Conservation (phyloP, 2,797 vertebrate species). For the Tokudaia tokunoshimensis region DNA sequence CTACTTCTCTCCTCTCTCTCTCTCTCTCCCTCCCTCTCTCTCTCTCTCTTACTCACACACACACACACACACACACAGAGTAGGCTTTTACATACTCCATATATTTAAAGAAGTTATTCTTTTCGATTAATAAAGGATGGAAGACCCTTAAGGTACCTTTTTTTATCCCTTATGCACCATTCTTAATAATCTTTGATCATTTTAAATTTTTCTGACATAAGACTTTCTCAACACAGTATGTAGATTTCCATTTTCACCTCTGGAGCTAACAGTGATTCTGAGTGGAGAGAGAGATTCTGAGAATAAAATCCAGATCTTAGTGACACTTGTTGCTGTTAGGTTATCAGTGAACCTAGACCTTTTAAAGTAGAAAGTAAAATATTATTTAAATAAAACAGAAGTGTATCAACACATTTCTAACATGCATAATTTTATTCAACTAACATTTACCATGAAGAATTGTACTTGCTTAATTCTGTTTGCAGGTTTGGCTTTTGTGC, state of each 20-base stretch:
- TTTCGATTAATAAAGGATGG: slow-evolving; percentile 13
- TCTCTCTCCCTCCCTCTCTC: too few species aligned
- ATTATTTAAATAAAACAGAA: background rate
- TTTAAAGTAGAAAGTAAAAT: background rate
- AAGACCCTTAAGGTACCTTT: background rate
- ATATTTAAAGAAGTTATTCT: slow-evolving; percentile 52
- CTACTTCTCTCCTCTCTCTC: too few species aligned
- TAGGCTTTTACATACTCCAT: background rate
- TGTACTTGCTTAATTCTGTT: background rate
- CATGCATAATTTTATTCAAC: background rate
- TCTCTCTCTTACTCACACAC: too few species aligned
- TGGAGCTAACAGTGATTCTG: background rate
- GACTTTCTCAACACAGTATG: background rate
- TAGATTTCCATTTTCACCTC: background rate
- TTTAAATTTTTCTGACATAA: background rate
- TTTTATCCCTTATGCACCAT: background rate
- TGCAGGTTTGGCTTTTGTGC: background rate
- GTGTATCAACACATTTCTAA: background rate
- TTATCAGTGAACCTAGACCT: background rate
- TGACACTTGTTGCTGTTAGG: background rate
- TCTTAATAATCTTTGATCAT: background rate
- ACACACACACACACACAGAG: too few species aligned
- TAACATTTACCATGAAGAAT: background rate
- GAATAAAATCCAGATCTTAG: background rate
- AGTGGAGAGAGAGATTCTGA: too few species aligned